A percentile compares a stretch with the other conserved stretches of the same genome.
Conservation (phyloP, 2,113 vertebrate species). For the Istiophorus platypterus region DNA sequence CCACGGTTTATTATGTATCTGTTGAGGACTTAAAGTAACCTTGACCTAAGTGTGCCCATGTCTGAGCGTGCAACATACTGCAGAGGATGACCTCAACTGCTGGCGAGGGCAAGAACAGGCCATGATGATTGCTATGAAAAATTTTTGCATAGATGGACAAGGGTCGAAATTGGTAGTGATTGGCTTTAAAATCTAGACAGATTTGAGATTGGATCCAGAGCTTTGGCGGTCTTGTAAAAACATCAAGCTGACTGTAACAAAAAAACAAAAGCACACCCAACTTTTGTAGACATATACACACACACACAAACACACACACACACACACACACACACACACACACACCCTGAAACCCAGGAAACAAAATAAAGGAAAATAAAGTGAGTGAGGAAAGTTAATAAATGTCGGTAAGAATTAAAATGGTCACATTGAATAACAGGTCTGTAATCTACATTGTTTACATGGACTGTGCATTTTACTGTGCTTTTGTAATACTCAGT, state of each 20-base stretch:
- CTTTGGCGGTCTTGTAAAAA: slow-evolving; percentile 62
- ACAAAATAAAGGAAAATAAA: slow-evolving; percentile 77
- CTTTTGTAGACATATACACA: slow-evolving; percentile 19
- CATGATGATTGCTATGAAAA: neutral
- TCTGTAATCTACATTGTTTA: neutral
- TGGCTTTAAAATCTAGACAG: slow-evolving; percentile 52
- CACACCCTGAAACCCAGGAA: slow-evolving; percentile 72
- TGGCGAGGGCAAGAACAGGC: neutral
- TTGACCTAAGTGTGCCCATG: slow-evolving; percentile 11
- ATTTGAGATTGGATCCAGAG: slow-evolving; percentile 69
- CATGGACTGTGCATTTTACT: neutral
- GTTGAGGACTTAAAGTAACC: neutral
- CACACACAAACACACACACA: slow-evolving; percentile 26
- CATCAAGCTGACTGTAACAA: slow-evolving; percentile 56
- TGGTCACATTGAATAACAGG: neutral
- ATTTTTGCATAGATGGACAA: slow-evolving; percentile 20
- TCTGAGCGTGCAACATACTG: neutral
- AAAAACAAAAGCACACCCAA: slow-evolving; percentile 30
- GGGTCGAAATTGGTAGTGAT: slow-evolving; percentile 33
- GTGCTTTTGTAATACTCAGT: neutral
- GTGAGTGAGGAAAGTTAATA: slow-evolving; percentile 43
- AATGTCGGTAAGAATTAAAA: slow-evolving; percentile 33
- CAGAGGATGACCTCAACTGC: slow-evolving; percentile 18
- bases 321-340: slow-evolving; percentile 33
- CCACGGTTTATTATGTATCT: slow-evolving; percentile 14